Percentiles rank a stretch among this genome's conserved stretches.
phyloP scores from a whole-genome alignment of 2,888 invertebrate genomes.

The Rhopalosiphum nymphaeae region DNA sequence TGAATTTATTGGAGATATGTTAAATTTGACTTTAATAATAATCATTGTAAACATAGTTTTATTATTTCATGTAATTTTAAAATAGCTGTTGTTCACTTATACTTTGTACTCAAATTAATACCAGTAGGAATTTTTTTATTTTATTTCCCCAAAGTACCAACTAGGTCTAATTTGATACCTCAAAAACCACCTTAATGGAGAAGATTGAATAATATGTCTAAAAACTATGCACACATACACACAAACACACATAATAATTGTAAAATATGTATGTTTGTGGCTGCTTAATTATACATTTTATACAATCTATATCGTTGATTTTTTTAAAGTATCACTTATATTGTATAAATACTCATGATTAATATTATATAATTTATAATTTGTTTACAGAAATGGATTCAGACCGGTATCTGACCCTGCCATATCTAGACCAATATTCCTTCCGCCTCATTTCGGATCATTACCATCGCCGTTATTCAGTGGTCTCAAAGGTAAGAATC shows the following conservation, averaged over 20 bases:
- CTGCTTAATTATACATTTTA: neutral
- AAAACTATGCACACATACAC: neutral
- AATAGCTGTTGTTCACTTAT: too few relatives aligned
- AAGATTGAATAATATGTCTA: neutral
- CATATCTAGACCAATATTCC: constrained; percentile 81
- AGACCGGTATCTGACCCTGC: constrained; percentile 72
- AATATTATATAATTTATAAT: neutral
- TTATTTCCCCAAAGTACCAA: neutral
- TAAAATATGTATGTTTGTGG: neutral
- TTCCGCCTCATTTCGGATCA: constrained; percentile 84
- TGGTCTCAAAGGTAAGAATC: constrained; percentile 79
- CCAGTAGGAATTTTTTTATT: neutral
- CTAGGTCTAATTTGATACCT: neutral
- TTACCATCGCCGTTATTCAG: constrained; percentile 85
- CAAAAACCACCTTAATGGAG: neutral
- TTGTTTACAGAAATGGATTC: constrained; percentile 75
- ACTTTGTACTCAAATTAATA: too few relatives aligned
- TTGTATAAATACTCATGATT: neutral
- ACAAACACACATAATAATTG: too few relatives aligned
- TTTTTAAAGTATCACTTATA: neutral
- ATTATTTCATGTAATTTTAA: too few relatives aligned
- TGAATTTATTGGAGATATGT: too few relatives aligned
- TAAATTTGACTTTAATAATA: too few relatives aligned
- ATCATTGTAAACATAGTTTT: too few relatives aligned
- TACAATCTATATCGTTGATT: neutral